Conservation (phyloP, 2,113 vertebrate species). For the Nansenia antarctica region DNA sequence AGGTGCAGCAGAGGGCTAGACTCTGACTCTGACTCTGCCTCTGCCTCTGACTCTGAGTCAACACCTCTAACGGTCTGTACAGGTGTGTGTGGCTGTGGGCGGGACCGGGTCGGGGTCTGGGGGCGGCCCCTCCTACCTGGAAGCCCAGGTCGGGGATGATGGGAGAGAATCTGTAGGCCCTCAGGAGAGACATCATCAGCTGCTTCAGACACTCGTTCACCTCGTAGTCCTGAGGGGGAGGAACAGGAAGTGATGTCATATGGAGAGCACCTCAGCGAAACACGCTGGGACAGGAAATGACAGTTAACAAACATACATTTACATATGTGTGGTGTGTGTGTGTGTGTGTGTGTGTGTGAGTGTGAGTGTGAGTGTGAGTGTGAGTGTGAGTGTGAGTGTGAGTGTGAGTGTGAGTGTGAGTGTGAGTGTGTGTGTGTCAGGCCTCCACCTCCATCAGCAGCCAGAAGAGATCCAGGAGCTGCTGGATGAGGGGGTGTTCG, state of each 20-base stretch:
- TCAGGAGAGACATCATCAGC: constrained; percentile 94
- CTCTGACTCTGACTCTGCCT: too few species aligned
- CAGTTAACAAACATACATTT: too few species aligned
- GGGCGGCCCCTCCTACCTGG: constrained; percentile 76
- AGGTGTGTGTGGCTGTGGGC: constrained; percentile 5
- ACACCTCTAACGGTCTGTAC: neutral
- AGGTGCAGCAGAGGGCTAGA: neutral
- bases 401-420: too few species aligned
- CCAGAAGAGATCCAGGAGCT: constrained; percentile 94
- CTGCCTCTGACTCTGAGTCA: neutral
- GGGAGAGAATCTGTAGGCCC: constrained; percentile 95
- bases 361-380: too few species aligned
- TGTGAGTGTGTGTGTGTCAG: too few species aligned
- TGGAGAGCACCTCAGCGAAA: neutral
- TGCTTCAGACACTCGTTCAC: constrained; percentile 95
- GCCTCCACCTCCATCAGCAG: constrained; percentile 99
- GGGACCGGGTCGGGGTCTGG: neutral
- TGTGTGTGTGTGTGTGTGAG: neutral
- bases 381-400: too few species aligned
- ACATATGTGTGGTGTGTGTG: too few species aligned
- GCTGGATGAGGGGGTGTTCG: constrained; percentile 87
- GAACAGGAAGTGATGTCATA: neutral
- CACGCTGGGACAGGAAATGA: too few species aligned
- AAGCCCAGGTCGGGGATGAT: constrained; percentile 95
- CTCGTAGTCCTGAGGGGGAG: constrained; percentile 86